These are phyloP conservation scores for Astyanax mexicanus DNA, from an alignment of 2,797 vertebrate species.

Conservation along the genomic window DNA sequence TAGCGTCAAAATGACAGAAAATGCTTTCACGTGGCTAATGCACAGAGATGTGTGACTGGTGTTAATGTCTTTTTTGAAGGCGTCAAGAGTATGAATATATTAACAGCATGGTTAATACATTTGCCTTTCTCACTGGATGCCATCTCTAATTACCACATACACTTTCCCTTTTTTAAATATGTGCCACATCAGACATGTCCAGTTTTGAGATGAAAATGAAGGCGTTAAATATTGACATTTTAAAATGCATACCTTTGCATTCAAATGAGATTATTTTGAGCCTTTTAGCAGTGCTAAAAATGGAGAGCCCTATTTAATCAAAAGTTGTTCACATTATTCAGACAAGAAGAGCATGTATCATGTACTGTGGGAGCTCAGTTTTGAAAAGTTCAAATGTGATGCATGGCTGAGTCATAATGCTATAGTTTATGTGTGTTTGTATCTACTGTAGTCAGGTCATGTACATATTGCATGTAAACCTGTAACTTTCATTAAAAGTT, in stretches of 20 bases:
- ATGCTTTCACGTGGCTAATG: constrained; percentile 54
- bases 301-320: neutral
- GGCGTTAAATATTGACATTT: constrained; percentile 51
- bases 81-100: constrained; percentile 43
- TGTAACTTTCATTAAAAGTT: too few relatives aligned
- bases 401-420: constrained; percentile 20
- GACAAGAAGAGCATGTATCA: constrained; percentile 15
- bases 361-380: constrained; percentile 23
- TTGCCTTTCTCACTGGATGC: constrained; percentile 32
- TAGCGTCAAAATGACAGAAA: constrained; percentile 51
- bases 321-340: constrained; percentile 18
- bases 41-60: constrained; percentile 44
- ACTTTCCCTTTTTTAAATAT: constrained; percentile 28
- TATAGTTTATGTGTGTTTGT: neutral
- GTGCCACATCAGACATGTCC: constrained; percentile 28
- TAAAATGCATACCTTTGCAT: constrained; percentile 52
- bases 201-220: constrained; percentile 25
- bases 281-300: constrained; percentile 6
- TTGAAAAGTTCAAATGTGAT: constrained; percentile 37
- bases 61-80: constrained; percentile 47
- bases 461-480: too few relatives aligned
- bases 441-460: neutral
- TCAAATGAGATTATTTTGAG: constrained; percentile 49
- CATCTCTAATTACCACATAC: constrained; percentile 19
- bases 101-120: constrained; percentile 35